Evolutionary conservation across 2,113 vertebrate genomes (phyloP), one percentile per base, ranked within the genome.

Genomic region (Sakesphorus luctuosus): DNA sequence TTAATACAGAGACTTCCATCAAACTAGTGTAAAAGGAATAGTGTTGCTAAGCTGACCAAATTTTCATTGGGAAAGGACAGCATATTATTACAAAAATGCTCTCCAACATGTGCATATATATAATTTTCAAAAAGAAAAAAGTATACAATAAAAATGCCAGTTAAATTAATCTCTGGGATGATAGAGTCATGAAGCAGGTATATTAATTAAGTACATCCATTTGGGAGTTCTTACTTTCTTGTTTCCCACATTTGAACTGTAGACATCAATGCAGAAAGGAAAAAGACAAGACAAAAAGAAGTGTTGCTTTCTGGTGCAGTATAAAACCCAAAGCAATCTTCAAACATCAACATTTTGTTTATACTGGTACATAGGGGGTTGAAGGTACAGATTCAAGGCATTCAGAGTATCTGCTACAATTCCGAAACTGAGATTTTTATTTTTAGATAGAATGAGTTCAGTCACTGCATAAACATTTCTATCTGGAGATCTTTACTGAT

Each of bases 121-220:
- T 55, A 79, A 82, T 52, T 35, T 88, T 94, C 55, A 67, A 73
- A 94, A 76, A 16, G 20, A 59, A 89, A 69, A 89, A 78, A 79
- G 53, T 78, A 71, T 4, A n/a, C 3, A 69, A 52, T 49, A 75
- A 93, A 94, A 90, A 76, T 12, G 12, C 9, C 63, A 88, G 21
- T 46, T 79, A 74, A 69, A 76, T 58, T n/a, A 49, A 69, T 31
- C 53, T 66, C 43, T 79, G 43, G 36, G 23, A 89, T 58, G 12
- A 74, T 19, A 65, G 0, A 53, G 55, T 4, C 43, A 43, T 35
- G 9, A 31, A 76, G 14, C 8, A 3, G 3, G 17, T 66, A 18
- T 23, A 65, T 87, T 72, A 67, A 88, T 58, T 67, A 63, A 40
- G 80, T 20, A 88, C 74, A 78, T 38, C 13, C 9, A 33, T 53